These are phyloP conservation scores for Steinernema khuongi DNA, from an alignment of 1,140 invertebrate species.

Conservation along the genomic window DNA sequence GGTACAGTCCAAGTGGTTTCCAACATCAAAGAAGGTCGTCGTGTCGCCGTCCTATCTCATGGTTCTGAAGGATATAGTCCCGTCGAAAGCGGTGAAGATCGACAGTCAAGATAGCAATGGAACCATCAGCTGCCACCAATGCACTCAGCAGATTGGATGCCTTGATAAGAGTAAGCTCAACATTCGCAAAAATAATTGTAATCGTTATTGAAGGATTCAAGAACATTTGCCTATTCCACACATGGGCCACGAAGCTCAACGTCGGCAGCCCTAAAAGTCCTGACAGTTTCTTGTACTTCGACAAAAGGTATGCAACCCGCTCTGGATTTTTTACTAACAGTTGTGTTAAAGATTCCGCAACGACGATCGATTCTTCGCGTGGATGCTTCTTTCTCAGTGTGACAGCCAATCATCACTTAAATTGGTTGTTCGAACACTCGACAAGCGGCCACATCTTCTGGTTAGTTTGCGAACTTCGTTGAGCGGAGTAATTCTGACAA, in stretches of 20 bases:
- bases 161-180: conserved; percentile 27
- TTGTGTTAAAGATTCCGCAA: conserved; percentile 34
- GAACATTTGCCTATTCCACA: conserved; percentile 12
- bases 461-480: conserved; percentile 24
- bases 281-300: background rate
- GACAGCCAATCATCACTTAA: conserved; percentile 48
- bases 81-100: conserved; percentile 2
- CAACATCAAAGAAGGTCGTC: conserved; percentile 30
- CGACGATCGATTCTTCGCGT: conserved; percentile 39
- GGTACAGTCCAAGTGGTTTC: conserved; percentile 30
- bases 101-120: background rate
- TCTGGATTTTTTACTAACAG: background rate
- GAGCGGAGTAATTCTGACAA: background rate
- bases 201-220: conserved; percentile 16
- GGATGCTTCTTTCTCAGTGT: conserved; percentile 42
- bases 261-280: conserved; percentile 9
- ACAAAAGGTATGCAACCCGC: background rate
- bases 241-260: background rate
- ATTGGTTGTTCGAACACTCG: conserved; percentile 41
- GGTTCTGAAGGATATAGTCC: conserved; percentile 30
- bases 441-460: conserved; percentile 43
- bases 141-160: conserved; percentile 30
- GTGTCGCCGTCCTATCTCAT: conserved; percentile 39
- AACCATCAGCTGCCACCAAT: conserved; percentile 27
- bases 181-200: no score